phyloP scores from a whole-genome alignment of 2,797 vertebrate species.

The Lycodopsis pacificus region DNA sequence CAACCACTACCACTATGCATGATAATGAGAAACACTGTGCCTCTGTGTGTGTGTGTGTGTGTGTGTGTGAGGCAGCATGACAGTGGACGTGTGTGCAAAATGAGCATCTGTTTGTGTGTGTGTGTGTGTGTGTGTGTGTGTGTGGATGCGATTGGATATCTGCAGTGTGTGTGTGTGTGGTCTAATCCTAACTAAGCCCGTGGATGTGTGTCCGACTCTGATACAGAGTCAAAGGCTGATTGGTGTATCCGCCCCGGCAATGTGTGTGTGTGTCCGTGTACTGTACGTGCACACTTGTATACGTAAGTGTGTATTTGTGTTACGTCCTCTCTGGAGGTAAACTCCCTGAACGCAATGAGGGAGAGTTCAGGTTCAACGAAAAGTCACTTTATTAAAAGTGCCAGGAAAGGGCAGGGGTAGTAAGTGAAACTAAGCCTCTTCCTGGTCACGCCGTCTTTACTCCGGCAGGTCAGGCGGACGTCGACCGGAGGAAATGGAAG shows the following conservation, averaged over 20 bases:
- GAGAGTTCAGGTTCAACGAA: conserved; percentile 60
- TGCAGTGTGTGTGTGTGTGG: conserved; percentile 31
- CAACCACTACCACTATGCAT: conserved; percentile 77
- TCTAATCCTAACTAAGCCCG: conserved; percentile 76
- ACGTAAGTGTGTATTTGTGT: conserved; percentile 23
- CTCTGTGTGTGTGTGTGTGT: conserved; percentile 33
- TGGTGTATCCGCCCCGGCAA: conserved; percentile 58
- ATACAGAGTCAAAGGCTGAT: conserved; percentile 73
- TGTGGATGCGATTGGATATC: conserved; percentile 46
- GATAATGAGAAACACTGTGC: conserved; percentile 70
- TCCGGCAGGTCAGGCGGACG: conserved; percentile 1
- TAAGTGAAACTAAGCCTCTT: conserved; percentile 66
- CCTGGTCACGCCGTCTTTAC: conserved; percentile 50
- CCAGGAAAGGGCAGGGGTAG: conserved; percentile 42
- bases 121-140: conserved; percentile 12
- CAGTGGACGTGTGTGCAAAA: conserved; percentile 46
- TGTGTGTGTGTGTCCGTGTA: conserved; percentile 3
- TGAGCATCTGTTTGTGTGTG: conserved; percentile 42
- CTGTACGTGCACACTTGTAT: background rate
- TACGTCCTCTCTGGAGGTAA: conserved; percentile 26
- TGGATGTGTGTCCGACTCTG: conserved; percentile 73
- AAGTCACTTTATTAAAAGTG: conserved; percentile 70
- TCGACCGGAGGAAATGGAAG: conserved; percentile 11
- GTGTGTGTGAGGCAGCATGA: conserved; percentile 19
- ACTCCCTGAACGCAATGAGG: conserved; percentile 38